Conservation (phyloP, 2,888 invertebrate species). For the Megalurothrips usitatus region DNA sequence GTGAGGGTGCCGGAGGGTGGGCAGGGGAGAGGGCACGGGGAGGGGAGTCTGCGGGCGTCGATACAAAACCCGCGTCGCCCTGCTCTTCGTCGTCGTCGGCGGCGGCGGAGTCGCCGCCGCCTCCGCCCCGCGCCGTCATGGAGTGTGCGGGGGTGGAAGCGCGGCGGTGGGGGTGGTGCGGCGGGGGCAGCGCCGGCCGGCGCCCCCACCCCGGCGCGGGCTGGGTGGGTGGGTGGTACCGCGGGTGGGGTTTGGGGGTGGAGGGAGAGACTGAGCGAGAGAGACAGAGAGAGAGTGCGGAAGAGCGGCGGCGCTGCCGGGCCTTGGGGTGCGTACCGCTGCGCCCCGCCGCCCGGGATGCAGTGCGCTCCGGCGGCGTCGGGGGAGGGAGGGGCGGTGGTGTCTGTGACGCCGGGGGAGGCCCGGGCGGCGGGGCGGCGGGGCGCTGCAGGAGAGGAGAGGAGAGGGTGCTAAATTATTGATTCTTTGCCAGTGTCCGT, state of each 20-base stretch:
- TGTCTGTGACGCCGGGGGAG: background rate
- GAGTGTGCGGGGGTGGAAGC: too few species aligned
- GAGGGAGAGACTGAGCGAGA: too few species aligned
- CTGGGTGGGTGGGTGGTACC: too few species aligned
- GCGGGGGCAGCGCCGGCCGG: background rate
- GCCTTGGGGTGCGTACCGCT: background rate
- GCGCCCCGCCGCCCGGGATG: background rate
- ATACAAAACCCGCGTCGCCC: conserved; percentile 24
- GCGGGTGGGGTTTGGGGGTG: too few species aligned
- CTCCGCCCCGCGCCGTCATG: background rate
- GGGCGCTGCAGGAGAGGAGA: conserved; percentile 23
- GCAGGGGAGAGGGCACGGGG: background rate
- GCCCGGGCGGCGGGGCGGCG: background rate
- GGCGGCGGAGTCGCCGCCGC: background rate
- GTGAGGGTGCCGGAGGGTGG: background rate
- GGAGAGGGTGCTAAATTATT: conserved; percentile 26
- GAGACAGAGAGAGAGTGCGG: background rate
- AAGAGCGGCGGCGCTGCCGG: background rate
- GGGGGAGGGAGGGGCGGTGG: background rate
- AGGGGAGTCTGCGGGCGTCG: conserved; percentile 2
- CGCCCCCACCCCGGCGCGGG: background rate
- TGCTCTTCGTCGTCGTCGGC: background rate
- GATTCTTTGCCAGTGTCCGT: conserved; percentile 6
- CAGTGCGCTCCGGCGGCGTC: background rate
- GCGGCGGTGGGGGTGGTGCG: background rate